A percentile compares a stretch with the other conserved stretches of the same genome.
Conservation (phyloP, 2,797 vertebrate species). For the Eidolon dupreanum region DNA sequence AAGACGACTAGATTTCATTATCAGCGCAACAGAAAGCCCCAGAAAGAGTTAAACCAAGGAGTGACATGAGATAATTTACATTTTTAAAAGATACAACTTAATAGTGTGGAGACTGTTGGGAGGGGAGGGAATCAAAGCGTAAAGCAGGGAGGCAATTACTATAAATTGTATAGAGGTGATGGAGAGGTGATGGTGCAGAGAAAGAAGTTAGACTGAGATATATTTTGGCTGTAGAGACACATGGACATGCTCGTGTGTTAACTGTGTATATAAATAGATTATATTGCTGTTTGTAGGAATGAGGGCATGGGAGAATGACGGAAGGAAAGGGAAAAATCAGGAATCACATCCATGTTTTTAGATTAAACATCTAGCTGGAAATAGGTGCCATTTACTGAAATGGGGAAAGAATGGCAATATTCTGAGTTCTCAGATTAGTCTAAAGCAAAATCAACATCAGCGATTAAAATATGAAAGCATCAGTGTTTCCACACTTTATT, state of each 20-base stretch:
- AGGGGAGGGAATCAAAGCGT: background rate
- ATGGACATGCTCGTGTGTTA: background rate
- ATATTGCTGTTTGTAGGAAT: background rate
- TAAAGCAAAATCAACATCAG: background rate
- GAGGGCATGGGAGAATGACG: background rate
- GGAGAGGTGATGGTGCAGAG: background rate
- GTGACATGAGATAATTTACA: background rate
- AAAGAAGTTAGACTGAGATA: background rate
- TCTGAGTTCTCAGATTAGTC: background rate
- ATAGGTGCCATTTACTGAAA: background rate
- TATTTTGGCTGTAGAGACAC: background rate
- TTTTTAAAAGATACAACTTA: background rate
- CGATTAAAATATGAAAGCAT: background rate
- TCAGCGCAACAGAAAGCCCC: background rate
- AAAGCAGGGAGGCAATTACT: background rate
- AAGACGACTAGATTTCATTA: background rate
- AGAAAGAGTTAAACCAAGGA: background rate
- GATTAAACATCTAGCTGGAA: background rate
- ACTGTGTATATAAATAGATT: no score
- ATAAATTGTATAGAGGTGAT: no score
- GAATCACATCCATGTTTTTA: background rate
- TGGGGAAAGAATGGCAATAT: background rate
- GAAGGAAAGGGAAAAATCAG: background rate
- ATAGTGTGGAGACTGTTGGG: background rate
- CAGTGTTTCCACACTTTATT: background rate